Percentiles rank a stretch among this genome's conserved stretches.
Conservation (phyloP, 1,140 invertebrate species). For the Potamilus streckersoni region DNA sequence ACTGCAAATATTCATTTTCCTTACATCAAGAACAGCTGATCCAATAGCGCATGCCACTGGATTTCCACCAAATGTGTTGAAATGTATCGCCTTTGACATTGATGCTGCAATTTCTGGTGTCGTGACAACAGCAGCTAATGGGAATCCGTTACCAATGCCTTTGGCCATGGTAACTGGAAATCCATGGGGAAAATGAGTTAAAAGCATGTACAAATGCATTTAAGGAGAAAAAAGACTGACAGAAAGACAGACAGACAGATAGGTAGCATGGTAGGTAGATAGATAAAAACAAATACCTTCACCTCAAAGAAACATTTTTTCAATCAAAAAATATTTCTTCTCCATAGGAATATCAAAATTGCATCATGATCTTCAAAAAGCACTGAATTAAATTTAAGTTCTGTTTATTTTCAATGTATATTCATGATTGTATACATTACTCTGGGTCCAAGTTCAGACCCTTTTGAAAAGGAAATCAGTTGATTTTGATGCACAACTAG, state of each 20-base stretch:
- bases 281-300: too few species aligned
- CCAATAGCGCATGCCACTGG: slow-evolving; percentile 90
- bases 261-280: too few species aligned
- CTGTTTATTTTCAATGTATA: too few species aligned
- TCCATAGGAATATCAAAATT: too few species aligned
- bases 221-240: not conserved
- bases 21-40: slow-evolving; percentile 88
- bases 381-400: too few species aligned
- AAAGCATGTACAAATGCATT: not conserved
- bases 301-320: too few species aligned
- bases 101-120: slow-evolving; percentile 84
- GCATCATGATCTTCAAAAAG: too few species aligned
- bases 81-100: slow-evolving; percentile 83
- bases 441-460: too few species aligned
- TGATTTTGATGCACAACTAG: too few species aligned
- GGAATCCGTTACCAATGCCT: slow-evolving; percentile 87
- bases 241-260: slow-evolving; percentile 3
- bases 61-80: slow-evolving; percentile 98
- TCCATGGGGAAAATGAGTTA: not conserved
- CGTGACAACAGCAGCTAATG: slow-evolving; percentile 93
- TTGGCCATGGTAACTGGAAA: slow-evolving; percentile 73
- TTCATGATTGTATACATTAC: too few species aligned
- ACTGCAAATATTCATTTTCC: slow-evolving; percentile 17
- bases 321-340: too few species aligned
- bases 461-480: too few species aligned